These are phyloP conservation scores for Pachyseris speciosa DNA, from an alignment of 64 coral and sea anemone species.

Conservation along the genomic window DNA sequence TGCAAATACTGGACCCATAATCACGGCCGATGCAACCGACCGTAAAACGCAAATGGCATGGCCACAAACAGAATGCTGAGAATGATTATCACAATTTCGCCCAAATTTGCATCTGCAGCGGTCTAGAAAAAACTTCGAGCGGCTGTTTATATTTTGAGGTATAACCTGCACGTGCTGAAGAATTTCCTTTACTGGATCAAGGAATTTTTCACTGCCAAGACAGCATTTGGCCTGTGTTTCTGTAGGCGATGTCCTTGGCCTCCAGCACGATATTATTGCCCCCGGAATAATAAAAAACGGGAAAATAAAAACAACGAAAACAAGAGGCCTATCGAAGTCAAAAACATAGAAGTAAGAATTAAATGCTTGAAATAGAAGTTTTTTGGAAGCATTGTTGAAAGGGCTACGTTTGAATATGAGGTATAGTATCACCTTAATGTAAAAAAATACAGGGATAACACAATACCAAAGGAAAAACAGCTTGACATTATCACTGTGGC, in stretches of 20 bases:
- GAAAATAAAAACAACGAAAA: constrained; percentile 38
- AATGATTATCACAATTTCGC: not conserved
- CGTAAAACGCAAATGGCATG: constrained; percentile 1
- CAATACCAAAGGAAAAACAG: constrained; percentile 46
- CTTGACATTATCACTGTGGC: constrained; percentile 10
- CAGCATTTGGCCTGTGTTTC: not conserved
- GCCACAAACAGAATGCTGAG: not conserved
- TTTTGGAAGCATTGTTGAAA: constrained; percentile 32
- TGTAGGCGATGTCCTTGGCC: not conserved
- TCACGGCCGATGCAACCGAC: not conserved
- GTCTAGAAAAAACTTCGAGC: not conserved
- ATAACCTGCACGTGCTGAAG: not conserved
- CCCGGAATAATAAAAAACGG: constrained; percentile 59
- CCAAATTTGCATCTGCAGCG: not conserved
- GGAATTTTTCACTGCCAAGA: not conserved
- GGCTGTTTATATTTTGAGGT: not conserved
- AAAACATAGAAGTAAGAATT: constrained; percentile 42
- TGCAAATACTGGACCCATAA: constrained; percentile 23
- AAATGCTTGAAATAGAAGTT: constrained; percentile 41
- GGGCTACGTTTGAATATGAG: constrained; percentile 29
- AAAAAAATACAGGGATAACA: constrained; percentile 60
- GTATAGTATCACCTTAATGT: constrained; percentile 18
- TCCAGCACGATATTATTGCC: constrained; percentile 10
- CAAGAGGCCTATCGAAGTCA: constrained; percentile 44
- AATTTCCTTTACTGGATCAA: not conserved